Conservation (phyloP, 2,113 vertebrate genomes). For the Rhizomys pruinosus region DNA sequence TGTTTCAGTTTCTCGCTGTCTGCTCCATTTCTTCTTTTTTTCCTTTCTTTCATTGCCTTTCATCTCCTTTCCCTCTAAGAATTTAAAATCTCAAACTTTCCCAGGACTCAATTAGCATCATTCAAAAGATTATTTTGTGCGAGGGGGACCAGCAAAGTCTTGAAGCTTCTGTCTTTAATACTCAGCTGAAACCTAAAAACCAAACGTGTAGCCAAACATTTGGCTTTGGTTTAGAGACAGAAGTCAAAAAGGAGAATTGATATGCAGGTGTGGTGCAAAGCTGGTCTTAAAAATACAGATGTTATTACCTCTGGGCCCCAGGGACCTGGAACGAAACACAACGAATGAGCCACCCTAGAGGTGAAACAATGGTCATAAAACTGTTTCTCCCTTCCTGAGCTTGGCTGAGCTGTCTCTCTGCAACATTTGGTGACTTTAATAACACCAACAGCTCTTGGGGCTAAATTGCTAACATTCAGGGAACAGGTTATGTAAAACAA, state of each 20-base stretch:
- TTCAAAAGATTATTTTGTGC: conserved; percentile 37
- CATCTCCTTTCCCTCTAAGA: conserved; percentile 48
- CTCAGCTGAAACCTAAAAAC: conserved; percentile 54
- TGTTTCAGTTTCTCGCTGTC: neutral
- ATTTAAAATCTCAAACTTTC: conserved; percentile 54
- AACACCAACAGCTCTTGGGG: conserved; percentile 58
- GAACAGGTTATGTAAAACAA: conserved; percentile 75
- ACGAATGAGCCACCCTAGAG: conserved; percentile 34
- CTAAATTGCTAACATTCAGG: conserved; percentile 77
- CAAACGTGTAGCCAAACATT: conserved; percentile 70
- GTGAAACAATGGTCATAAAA: conserved; percentile 73
- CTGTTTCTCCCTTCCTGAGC: neutral
- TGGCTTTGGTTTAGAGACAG: conserved; percentile 77
- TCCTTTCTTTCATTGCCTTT: conserved; percentile 29
- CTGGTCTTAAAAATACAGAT: conserved; percentile 80
- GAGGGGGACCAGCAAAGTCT: neutral
- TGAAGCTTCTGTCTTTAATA: conserved; percentile 51
- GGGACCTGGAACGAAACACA: conserved; percentile 69
- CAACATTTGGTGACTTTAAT: conserved; percentile 71
- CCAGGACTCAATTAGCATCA: conserved; percentile 65
- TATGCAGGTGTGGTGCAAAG: conserved; percentile 78
- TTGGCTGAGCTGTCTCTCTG: conserved; percentile 70
- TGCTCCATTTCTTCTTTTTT: conserved; percentile 45
- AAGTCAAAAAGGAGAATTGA: conserved; percentile 65
- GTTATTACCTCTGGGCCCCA: conserved; percentile 70